Base-by-base conservation (phyloP, 2,888 invertebrate species). In the Luperina nickerlii region DNA sequence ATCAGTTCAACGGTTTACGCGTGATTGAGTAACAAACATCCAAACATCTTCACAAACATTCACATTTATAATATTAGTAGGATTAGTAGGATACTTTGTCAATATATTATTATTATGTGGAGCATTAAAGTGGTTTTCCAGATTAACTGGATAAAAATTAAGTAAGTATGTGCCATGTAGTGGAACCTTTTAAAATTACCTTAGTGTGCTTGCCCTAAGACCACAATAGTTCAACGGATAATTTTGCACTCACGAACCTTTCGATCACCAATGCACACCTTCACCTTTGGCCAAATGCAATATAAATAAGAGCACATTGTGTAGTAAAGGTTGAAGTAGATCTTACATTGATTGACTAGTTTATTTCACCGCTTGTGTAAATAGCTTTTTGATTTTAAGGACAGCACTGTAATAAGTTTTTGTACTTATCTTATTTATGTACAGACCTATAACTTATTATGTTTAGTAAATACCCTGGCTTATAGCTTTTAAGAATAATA, bases 301-400 rank as follows among this genome's bases (percentile, higher is more conserved):
- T 66, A 51, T 83, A 70, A 84, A 86, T 74, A 45, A 63, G 87
- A 77, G 73, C 73, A 78, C n/a, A 38, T 86, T 72, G 54, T 76
- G 24, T 69, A 9, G 51, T 57, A 75, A 82, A 82, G 42, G 24
- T 70, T 68, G 24, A 0, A 7, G 24, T 20, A n/a, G 38, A 78
- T 63, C 15, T 48, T 20, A 45, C 9, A 7, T 11, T 78, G 60
- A 77, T 78, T 48, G 78, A 20, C 45, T 38, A 32, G n/a, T 77
- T 60, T 1, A n/a, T 24, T 24, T 57, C 18, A 38, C 8, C 60
- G 42, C 54, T 27, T 57, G 24, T 15, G 20, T 42, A 74, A 18
- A 51, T 9, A 11, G 15, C 5, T 54, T 74, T 27, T 51, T 51
- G n/a, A 13, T 18, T 38, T 51, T n/a, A 38, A n/a, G 0, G 18